Conservation (phyloP, 2,888 invertebrate species). For the Philaethria dido region DNA sequence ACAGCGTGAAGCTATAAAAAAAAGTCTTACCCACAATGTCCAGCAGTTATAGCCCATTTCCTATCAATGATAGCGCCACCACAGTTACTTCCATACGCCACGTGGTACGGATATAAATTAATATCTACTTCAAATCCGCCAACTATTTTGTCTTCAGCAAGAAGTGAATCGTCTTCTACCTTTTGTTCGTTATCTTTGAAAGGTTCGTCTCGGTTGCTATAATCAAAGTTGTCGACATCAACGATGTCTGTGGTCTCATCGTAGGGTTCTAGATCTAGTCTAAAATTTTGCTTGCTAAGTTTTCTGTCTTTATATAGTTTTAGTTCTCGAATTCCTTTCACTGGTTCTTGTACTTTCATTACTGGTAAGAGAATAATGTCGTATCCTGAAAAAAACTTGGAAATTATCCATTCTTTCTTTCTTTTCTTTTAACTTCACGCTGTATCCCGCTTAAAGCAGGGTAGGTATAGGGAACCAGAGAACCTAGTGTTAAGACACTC, state of each 20-base stretch:
- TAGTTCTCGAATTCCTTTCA: conserved; percentile 16
- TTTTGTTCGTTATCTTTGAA: conserved; percentile 15
- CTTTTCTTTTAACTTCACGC: too few relatives aligned
- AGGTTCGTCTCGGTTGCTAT: conserved; percentile 47
- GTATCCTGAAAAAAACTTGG: conserved; percentile 55
- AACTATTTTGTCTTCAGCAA: conserved; percentile 70
- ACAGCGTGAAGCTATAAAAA: too few relatives aligned
- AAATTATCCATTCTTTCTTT: neutral
- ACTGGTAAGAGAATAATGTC: conserved; percentile 67
- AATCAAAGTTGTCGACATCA: conserved; percentile 65
- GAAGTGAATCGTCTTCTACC: conserved; percentile 40
- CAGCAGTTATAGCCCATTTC: conserved; percentile 74
- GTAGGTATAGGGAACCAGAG: too few relatives aligned
- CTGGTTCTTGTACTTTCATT: conserved; percentile 35
- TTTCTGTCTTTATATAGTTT: conserved; percentile 31
- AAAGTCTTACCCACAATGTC: conserved; percentile 74
- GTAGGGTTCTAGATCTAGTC: conserved; percentile 64
- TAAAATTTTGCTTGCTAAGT: conserved; percentile 45
- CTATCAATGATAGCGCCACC: conserved; percentile 73
- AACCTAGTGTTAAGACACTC: too few relatives aligned
- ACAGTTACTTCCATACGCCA: conserved; percentile 72
- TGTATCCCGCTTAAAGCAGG: too few relatives aligned
- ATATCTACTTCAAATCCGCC: conserved; percentile 73
- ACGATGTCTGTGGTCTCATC: conserved; percentile 62
- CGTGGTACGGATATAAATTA: conserved; percentile 74